A percentile compares a stretch with the other conserved stretches of the same genome.
phyloP scores from a whole-genome alignment of 2,797 vertebrate species.

The Avahi laniger region DNA sequence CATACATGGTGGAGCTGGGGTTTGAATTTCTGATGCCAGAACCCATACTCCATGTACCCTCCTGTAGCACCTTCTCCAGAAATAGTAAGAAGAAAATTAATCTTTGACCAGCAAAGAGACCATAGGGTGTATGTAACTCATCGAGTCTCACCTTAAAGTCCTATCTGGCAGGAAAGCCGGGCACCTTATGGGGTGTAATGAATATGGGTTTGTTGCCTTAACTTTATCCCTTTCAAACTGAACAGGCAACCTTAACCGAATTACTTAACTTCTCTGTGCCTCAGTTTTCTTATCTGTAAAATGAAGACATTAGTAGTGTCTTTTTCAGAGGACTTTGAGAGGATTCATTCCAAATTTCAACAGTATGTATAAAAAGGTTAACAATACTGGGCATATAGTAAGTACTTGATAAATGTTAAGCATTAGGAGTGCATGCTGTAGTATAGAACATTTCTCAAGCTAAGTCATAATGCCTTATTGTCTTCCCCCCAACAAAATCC shows the following conservation, averaged over 20 bases:
- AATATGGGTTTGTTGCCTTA: background rate
- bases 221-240: background rate
- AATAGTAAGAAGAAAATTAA: background rate
- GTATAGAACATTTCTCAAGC: background rate
- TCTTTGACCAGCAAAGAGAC: background rate
- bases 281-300: background rate
- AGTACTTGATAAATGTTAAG: background rate
- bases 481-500: background rate
- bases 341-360: background rate
- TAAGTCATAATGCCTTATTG: background rate
- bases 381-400: background rate
- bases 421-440: background rate
- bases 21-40: background rate
- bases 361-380: background rate
- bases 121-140: background rate
- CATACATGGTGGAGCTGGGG: background rate
- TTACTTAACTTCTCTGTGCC: background rate
- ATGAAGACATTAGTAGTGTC: background rate
- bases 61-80: background rate
- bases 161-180: background rate
- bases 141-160: background rate
- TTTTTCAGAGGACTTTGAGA: slow-evolving; percentile 12
- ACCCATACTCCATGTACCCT: background rate
- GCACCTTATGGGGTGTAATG: background rate
- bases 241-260: background rate